A percentile compares a stretch with the other conserved stretches of the same genome.
These are phyloP conservation scores for Apodemia hepburni DNA, from an alignment of 2,888 invertebrate genomes.

Conservation along the genomic window DNA sequence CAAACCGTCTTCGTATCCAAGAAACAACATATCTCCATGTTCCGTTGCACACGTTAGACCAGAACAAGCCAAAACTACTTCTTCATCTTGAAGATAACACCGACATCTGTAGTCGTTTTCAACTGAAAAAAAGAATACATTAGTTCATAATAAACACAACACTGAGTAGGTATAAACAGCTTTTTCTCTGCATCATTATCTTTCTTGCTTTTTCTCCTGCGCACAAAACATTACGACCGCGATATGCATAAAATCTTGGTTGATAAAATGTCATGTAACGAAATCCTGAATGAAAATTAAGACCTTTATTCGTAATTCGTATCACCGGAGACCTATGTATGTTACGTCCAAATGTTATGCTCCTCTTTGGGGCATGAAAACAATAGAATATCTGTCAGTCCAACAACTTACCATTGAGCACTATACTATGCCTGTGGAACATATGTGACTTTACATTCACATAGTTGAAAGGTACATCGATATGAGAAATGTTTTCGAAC, in stretches of 20 bases:
- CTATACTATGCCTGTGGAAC: constrained; percentile 38
- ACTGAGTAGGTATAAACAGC: too few relatives aligned
- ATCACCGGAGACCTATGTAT: too few relatives aligned
- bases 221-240: too few relatives aligned
- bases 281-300: too few relatives aligned
- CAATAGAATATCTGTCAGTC: too few relatives aligned
- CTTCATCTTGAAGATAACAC: constrained; percentile 3
- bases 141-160: neutral
- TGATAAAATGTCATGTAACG: too few relatives aligned
- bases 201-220: too few relatives aligned
- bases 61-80: constrained; percentile 37
- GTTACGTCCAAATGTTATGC: too few relatives aligned
- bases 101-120: constrained; percentile 19
- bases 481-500: constrained; percentile 18
- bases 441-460: constrained; percentile 26
- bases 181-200: too few relatives aligned
- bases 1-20: constrained; percentile 49
- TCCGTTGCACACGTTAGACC: constrained; percentile 40
- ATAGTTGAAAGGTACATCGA: constrained; percentile 19
- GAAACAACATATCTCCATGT: constrained; percentile 46
- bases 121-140: constrained; percentile 4
- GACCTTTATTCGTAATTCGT: too few relatives aligned
- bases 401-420: constrained; percentile 39
- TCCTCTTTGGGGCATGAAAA: too few relatives aligned
- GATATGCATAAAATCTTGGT: too few relatives aligned